Base-by-base conservation (phyloP, 1,140 invertebrate genomes). In the Hyphantria cunea region DNA sequence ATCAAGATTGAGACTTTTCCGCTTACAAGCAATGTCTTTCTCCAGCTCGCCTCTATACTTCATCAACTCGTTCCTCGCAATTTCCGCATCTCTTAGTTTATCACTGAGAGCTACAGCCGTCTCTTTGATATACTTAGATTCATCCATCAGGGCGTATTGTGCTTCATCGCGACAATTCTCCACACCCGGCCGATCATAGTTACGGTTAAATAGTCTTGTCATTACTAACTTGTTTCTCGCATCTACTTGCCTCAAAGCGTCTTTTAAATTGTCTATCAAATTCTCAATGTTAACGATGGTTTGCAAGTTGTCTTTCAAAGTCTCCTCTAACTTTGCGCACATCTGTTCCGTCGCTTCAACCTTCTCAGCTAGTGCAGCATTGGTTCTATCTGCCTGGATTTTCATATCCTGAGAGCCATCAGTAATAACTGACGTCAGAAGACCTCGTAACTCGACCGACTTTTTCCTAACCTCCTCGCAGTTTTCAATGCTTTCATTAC, bases 161-260 rank as follows among this genome's bases (percentile, higher is more conserved):
- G 94, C 89, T 17, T 86, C 79, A 79, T 96, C 95, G 41, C 94
- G 88, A 76, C 95, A 95, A 73, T 93, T 95, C 77, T 96, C 95
- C 3, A 95, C 93, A 14, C 92, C 90, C 0, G 94, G 93, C 11
- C 94, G 80, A 5, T 92, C 89, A n/a, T 91, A 86, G 39, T 93
- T 91, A 49, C 95, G 92, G 63, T 93, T 93, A 64, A 94, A 92
- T 58, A 96, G 88, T 59, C 95, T 91, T 0, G 95, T 96, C 86
- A 96, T 95, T 4, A 94, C 94, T 17, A 95, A 92, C 81, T 96
- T 96, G 84, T 94, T 92, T 9, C 93, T 92, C 10, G 92, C 89
- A 66, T 96, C 92, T 25, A 95, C 87, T 72, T 93, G 92, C 50
- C 92, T 91, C 5, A 95, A 89, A 0, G 92, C 92, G 11, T 89